Base-by-base conservation (phyloP, 2,113 vertebrate genomes). In the Chlorodrepanis virens region DNA sequence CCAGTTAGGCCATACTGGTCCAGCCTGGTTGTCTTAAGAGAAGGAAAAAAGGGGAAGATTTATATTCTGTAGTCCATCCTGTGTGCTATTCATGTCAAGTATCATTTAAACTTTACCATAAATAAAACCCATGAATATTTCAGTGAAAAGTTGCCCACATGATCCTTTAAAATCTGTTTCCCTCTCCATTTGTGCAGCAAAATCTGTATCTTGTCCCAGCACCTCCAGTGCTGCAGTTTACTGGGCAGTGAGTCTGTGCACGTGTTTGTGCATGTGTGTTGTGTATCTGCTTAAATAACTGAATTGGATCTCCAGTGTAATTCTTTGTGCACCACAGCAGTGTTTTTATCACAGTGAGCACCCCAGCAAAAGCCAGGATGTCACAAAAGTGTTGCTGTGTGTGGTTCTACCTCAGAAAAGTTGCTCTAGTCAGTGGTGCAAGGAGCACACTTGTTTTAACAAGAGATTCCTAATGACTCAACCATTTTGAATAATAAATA, bases 401-500 rank as follows among this genome's bases (percentile, higher is more conserved):
- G 60, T 89, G 86, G 78, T 89, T 89, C 64, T 84, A 8, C 24
- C 74, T 35, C 83, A 91, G 87, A 11, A 35, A 76, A 77, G 49
- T 67, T 64, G 2, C 8, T 29, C 71, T n/a, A 89, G 45, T 44
- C 91, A 85, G 65, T 9, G 79, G 57, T 89, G 96, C 87, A 93
- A 76, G 67, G 83, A 86, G 77, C 72, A 63, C 33, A 0, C 61
- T 82, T 40, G 24, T 57, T 77, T 87, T 93, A 89, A 92, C 67
- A 53, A 91, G 87, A 68, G 87, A 72, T 93, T 85, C 74, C 83
- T 77, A 57, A 94, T 91, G 83, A 70, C 72, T 91, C 37, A 91
- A 89, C 50, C 61, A 79, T 95, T 39, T 76, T 69, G 90, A 93
- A 92, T 95, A 78, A 88, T 87, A 89, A 96, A 81, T 81, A 50